Evolutionary conservation across 2,113 vertebrate species (phyloP).

Genomic region (Ophiodon elongatus): DNA sequence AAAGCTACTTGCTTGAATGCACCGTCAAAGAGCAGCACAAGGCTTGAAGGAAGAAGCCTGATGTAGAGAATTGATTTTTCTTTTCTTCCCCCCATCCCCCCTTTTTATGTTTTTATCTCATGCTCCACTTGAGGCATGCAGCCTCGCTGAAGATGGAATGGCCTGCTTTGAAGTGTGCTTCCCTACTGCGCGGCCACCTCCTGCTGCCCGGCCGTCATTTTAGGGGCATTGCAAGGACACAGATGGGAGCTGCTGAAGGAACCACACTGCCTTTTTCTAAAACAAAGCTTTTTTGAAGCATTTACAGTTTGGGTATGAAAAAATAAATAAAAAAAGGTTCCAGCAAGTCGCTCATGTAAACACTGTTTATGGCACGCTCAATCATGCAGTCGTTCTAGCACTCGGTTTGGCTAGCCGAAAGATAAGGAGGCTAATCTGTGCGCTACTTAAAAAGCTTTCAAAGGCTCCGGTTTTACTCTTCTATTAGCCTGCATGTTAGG

Average conservation of each 20-base stretch:
- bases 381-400: constrained; percentile 24
- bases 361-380: constrained; percentile 37
- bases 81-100: not conserved
- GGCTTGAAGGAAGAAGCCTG: constrained; percentile 51
- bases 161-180: constrained; percentile 65
- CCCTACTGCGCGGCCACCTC: constrained; percentile 50
- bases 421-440: constrained; percentile 45
- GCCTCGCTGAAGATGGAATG: constrained; percentile 66
- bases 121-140: constrained; percentile 64
- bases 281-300: constrained; percentile 1
- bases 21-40: constrained; percentile 38
- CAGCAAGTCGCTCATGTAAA: constrained; percentile 9
- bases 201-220: constrained; percentile 46
- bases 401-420: constrained; percentile 39
- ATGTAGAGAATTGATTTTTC: constrained; percentile 66
- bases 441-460: constrained; percentile 51
- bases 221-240: constrained; percentile 49
- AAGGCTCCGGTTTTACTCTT: constrained; percentile 31
- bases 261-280: constrained; percentile 1
- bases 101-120: constrained; percentile 51
- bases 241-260: constrained; percentile 28
- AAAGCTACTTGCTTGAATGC: not conserved
- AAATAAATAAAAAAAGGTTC: not conserved
- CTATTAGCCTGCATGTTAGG: constrained; percentile 41
- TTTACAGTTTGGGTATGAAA: not conserved